Percentiles rank a stretch among this genome's conserved stretches.
Conservation (phyloP, 2,888 invertebrate genomes). For the Parascotia fuliginaria region DNA sequence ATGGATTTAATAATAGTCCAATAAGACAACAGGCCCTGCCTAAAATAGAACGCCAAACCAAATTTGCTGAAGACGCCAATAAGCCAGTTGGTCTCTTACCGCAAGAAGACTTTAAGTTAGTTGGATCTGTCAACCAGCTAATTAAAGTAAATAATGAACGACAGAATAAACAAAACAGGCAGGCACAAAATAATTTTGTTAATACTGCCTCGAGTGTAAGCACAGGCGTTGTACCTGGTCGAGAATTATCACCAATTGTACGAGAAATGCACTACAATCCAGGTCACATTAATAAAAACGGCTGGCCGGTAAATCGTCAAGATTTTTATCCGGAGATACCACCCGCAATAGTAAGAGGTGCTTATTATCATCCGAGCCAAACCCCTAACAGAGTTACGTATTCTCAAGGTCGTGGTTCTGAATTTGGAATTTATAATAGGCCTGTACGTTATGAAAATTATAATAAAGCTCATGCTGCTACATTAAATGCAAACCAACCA, state of each 20-base stretch:
- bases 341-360: neutral
- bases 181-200: constrained; percentile 5
- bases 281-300: constrained; percentile 4
- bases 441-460: constrained; percentile 6
- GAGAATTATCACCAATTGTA: constrained; percentile 2
- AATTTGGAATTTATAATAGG: neutral
- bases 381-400: constrained; percentile 6
- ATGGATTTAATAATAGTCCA: constrained; percentile 8
- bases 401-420: neutral
- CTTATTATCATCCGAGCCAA: constrained; percentile 7
- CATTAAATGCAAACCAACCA: neutral
- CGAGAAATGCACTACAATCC: constrained; percentile 9
- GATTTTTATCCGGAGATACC: neutral
- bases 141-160: constrained; percentile 2
- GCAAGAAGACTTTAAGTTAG: neutral
- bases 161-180: constrained; percentile 14
- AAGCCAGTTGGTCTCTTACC: neutral
- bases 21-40: neutral
- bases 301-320: neutral
- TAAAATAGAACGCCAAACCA: neutral
- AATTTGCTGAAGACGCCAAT: neutral
- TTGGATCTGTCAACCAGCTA: constrained; percentile 1
- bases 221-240: neutral
- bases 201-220: neutral
- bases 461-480: neutral